A percentile compares a stretch with the other conserved stretches of the same genome.
phyloP scores from a whole-genome alignment of 2,113 vertebrate genomes.

The Lasiurus cinereus region DNA sequence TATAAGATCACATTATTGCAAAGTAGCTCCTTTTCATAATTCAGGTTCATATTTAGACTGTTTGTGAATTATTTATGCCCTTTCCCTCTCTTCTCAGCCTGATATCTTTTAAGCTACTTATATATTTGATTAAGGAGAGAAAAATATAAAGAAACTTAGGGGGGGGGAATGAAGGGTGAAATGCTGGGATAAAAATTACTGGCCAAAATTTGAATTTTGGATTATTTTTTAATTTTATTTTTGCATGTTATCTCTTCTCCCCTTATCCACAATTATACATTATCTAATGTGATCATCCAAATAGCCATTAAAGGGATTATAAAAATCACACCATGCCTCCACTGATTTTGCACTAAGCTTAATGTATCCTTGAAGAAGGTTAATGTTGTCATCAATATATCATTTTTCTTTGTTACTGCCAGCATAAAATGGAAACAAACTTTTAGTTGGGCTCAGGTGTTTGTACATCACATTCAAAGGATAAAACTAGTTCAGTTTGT shows the following conservation, averaged over 20 bases:
- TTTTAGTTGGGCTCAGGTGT: not conserved
- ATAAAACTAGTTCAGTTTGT: not conserved
- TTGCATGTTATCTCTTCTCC: not conserved
- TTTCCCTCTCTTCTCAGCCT: not conserved
- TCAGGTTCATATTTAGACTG: not conserved
- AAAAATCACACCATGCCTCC: not conserved
- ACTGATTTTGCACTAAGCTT: slow-evolving; percentile 21
- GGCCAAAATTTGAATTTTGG: not conserved
- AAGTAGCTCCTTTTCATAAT: not conserved
- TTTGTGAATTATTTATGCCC: not conserved
- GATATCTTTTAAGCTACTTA: not conserved
- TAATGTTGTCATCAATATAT: not conserved
- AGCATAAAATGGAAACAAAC: not conserved
- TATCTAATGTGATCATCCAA: not conserved
- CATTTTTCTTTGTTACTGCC: slow-evolving; percentile 32
- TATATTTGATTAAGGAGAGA: not conserved
- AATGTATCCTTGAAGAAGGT: not conserved
- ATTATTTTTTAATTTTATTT: slow-evolving; percentile 42
- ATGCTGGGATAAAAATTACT: not conserved
- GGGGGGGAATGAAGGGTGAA: fast-evolving
- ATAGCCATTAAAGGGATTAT: not conserved
- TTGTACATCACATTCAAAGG: not conserved
- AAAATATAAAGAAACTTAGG: slow-evolving; percentile 32
- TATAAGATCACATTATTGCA: not conserved
- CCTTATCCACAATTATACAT: not conserved